phyloP scores from a whole-genome alignment of 53 echinoderm and acorn worm species.

The Holothuria scabra region DNA sequence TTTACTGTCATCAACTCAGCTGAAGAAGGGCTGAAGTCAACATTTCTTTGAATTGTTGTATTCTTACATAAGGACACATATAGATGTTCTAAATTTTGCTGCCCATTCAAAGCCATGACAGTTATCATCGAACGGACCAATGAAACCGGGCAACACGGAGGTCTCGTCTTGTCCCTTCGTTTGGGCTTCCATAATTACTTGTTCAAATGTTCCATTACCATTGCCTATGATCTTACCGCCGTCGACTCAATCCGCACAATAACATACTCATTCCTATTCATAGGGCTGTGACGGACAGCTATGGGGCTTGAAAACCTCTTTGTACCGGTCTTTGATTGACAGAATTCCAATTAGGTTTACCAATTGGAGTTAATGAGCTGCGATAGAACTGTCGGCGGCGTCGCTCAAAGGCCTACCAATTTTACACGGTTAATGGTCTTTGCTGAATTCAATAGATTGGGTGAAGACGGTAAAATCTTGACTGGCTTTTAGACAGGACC shows the following conservation, averaged over 20 bases:
- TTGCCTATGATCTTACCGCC: conserved; percentile 24
- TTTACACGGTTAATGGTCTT: conserved; percentile 46
- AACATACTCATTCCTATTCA: conserved; percentile 42
- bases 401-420: conserved; percentile 35
- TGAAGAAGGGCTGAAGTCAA: no score
- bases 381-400: conserved; percentile 32
- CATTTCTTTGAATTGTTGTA: no score
- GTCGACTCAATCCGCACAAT: conserved; percentile 22
- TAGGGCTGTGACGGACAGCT: conserved; percentile 31
- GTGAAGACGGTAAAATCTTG: conserved; percentile 8
- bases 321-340: conserved; percentile 11
- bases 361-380: conserved; percentile 44
- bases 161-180: no score
- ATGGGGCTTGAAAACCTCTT: conserved; percentile 6
- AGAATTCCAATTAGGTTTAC: conserved; percentile 46
- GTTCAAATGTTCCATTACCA: conserved; percentile 41
- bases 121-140: no score
- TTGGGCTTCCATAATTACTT: conserved; percentile 35
- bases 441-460: background rate
- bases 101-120: no score
- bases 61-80: no score
- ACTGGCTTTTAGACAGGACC: conserved; percentile 13
- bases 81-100: no score
- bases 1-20: no score
- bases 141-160: no score